Base-by-base conservation (phyloP, 2,888 invertebrate species). In the Ichneumon xanthorius region DNA sequence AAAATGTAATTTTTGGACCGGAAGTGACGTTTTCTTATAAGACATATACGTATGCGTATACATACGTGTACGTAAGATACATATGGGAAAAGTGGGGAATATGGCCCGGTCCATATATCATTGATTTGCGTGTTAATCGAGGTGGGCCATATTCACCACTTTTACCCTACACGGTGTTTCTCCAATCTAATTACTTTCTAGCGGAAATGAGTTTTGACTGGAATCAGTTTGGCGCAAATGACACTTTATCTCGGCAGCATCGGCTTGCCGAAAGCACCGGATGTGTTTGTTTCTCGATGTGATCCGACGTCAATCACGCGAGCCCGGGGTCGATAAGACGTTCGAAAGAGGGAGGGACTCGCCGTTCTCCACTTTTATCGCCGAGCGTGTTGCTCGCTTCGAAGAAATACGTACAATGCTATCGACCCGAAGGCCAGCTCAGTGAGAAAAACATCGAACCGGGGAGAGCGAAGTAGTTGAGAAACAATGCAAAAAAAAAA, bases 291-390 rank as follows among this genome's bases (percentile, higher is more conserved):
- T 63, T 50, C 63, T 63, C 53, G 70, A 68, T 45, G 72, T 53
- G 68, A 78, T 81, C 53, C 72, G 72, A 84, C 80, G 80, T 84
- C 80, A 53, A 65, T 75, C 72, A 67, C 63, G 37, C 77, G 58
- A 67, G 72, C 77, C 33, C 50, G 67, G 76, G n/a, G 53, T 63
- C 22, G 80, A 78, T 78, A 81, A 81, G 84, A 67, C 73, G 84
- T 30, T 37, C 14, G 53, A 55, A 78, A 4, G 22, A 19, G 45
- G 65, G 72, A 76, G 45, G n/a, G 63, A 77, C 55, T 48, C 61
- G 55, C 19, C 58, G 55, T 55, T 78, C 40, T 22, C 26, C n/a
- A 53, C n/a, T 58, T 67, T 78, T 68, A 78, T 68, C 70, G 58
- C 30, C 58, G 55, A n/a, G 9, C 33, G 40, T 58, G 45, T 61